Evolutionary conservation across 53 echinoderm and acorn worm genomes (phyloP).

Genomic region (Mesocentrotus franciscanus): DNA sequence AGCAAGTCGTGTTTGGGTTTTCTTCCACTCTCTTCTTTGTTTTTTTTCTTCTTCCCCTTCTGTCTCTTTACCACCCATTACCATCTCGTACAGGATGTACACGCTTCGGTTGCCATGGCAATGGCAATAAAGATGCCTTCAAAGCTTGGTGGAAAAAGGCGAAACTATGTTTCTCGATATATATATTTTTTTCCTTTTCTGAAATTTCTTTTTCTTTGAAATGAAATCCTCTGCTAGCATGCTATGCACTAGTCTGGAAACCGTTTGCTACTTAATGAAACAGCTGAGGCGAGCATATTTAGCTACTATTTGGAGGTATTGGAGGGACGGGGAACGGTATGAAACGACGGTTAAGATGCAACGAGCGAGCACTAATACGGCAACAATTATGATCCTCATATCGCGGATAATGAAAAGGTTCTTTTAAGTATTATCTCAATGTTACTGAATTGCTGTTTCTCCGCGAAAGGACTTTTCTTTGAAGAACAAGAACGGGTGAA

Average conservation of each 20-base stretch:
- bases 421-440: conserved; percentile 8
- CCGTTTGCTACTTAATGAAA: neutral
- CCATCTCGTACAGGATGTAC: conserved; percentile 59
- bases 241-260: conserved; percentile 13
- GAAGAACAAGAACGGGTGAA: neutral
- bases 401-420: conserved; percentile 35
- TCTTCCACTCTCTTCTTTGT: neutral
- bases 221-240: neutral
- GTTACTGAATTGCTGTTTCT: conserved; percentile 39
- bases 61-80: neutral
- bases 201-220: neutral
- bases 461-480: neutral
- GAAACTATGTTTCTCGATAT: conserved; percentile 27
- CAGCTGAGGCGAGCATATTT: conserved; percentile 44
- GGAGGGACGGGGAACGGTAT: neutral
- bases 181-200: neutral
- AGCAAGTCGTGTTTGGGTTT: conserved; percentile 2
- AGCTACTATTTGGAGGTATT: neutral
- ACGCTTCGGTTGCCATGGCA: conserved; percentile 58
- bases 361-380: conserved; percentile 27
- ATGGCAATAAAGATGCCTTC: conserved; percentile 43
- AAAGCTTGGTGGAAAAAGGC: neutral
- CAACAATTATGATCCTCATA: conserved; percentile 27
- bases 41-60: neutral
- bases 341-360: conserved; percentile 7